Percentiles rank a stretch among this genome's conserved stretches.
phyloP scores from a whole-genome alignment of 2,888 invertebrate genomes.

The Operophtera brumata region DNA sequence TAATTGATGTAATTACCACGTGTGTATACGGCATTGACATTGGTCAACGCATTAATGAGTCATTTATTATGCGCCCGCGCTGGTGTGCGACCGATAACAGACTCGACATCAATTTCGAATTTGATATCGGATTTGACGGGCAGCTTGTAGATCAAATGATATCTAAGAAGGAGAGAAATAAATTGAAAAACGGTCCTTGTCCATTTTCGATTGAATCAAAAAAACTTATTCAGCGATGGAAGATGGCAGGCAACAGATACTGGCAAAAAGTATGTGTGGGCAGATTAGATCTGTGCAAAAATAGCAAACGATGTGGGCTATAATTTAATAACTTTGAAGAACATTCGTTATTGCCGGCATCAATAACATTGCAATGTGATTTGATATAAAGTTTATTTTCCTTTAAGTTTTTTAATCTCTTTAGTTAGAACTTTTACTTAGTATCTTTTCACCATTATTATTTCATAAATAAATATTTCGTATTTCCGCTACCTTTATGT shows the following conservation, averaged over 20 bases:
- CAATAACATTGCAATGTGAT: no score
- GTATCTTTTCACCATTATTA: no score
- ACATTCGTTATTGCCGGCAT: no score
- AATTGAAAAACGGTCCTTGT: neutral
- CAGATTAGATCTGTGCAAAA: constrained; percentile 5
- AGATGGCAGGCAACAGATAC: neutral
- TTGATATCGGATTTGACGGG: constrained; percentile 5
- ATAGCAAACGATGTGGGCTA: neutral
- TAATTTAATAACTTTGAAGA: neutral
- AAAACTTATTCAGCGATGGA: neutral
- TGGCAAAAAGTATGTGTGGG: constrained; percentile 3
- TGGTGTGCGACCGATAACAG: constrained; percentile 28
- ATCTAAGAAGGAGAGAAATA: constrained; percentile 2
- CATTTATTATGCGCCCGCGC: constrained; percentile 40
- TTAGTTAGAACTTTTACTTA: no score
- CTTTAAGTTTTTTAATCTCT: no score
- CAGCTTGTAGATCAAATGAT: neutral
- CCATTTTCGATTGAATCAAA: neutral
- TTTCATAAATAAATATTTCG: no score
- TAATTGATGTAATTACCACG: constrained; percentile 27
- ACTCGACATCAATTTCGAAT: constrained; percentile 6
- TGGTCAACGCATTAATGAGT: constrained; percentile 51
- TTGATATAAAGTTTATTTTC: no score
- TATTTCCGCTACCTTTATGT: no score
- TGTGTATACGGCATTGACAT: constrained; percentile 56